Evolutionary conservation across 2,888 invertebrate genomes (phyloP).

Genomic region (Trachelus stipa): DNA sequence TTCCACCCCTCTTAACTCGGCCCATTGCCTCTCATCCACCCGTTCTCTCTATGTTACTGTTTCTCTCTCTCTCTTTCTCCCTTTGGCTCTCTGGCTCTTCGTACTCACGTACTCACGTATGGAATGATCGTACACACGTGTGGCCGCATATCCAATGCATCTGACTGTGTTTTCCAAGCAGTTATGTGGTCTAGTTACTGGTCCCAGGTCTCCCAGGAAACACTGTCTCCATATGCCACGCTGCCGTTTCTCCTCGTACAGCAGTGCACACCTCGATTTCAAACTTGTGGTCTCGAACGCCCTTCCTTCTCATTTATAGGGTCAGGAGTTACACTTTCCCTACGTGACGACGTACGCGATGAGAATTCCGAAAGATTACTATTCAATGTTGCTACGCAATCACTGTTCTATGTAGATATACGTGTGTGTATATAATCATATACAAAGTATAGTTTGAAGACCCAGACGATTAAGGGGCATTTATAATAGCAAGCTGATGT

Average conservation of each 20-base stretch:
- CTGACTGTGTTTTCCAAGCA: constrained; percentile 15
- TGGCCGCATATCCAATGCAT: constrained; percentile 7
- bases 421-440: too few relatives aligned
- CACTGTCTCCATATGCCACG: constrained; percentile 1
- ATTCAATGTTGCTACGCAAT: neutral
- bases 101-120: neutral
- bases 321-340: neutral
- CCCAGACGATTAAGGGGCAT: too few relatives aligned
- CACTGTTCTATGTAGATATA: neutral
- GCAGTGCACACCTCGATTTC: neutral
- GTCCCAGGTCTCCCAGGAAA: neutral
- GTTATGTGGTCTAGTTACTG: constrained; percentile 20
- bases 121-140: constrained; percentile 1
- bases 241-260: neutral
- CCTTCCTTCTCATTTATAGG: neutral
- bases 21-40: neutral
- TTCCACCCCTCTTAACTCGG: neutral
- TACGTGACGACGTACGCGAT: neutral
- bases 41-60: neutral
- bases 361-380: neutral
- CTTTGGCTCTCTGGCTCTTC: neutral
- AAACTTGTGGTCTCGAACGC: neutral
- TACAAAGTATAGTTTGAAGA: too few relatives aligned
- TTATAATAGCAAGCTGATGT: too few relatives aligned
- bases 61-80: neutral